Evolutionary conservation across 2,113 vertebrate genomes (phyloP).

Genomic region (Misgurnus anguillicaudatus): DNA sequence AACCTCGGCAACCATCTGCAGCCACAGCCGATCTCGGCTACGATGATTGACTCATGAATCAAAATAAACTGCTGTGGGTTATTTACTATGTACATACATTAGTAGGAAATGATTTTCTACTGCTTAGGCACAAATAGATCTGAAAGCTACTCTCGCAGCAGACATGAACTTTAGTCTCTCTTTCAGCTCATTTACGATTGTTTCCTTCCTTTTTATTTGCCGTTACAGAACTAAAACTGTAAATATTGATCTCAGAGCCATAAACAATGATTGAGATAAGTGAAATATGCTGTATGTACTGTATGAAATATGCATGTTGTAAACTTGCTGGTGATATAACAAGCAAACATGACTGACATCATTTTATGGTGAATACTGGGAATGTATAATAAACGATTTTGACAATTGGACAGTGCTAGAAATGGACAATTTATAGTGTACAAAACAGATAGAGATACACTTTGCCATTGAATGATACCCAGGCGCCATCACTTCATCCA

Average conservation of each 20-base stretch:
- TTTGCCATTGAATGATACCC: no score
- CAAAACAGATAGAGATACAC: no score
- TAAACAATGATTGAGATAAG: slow-evolving; percentile 5
- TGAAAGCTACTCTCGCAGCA: slow-evolving; percentile 18
- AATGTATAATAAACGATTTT: no score
- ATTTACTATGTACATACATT: slow-evolving; percentile 59
- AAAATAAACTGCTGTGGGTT: slow-evolving; percentile 41
- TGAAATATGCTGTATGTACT: neutral
- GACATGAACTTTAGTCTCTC: slow-evolving; percentile 29
- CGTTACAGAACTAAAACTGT: neutral
- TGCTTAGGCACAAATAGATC: slow-evolving; percentile 36
- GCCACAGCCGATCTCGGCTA: slow-evolving; percentile 38
- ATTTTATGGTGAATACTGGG: no score
- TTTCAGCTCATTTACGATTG: slow-evolving; percentile 26
- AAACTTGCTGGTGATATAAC: no score
- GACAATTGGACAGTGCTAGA: no score
- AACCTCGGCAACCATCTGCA: slow-evolving; percentile 52
- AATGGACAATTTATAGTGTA: no score
- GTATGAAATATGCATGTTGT: no score
- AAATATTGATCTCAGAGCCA: neutral
- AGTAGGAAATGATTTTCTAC: slow-evolving; percentile 44
- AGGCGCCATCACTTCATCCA: no score
- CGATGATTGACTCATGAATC: slow-evolving; percentile 56
- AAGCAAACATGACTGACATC: no score
- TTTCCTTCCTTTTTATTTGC: neutral